Evolutionary conservation across 2,888 invertebrate genomes (phyloP).

Genomic region (Dione juno): DNA sequence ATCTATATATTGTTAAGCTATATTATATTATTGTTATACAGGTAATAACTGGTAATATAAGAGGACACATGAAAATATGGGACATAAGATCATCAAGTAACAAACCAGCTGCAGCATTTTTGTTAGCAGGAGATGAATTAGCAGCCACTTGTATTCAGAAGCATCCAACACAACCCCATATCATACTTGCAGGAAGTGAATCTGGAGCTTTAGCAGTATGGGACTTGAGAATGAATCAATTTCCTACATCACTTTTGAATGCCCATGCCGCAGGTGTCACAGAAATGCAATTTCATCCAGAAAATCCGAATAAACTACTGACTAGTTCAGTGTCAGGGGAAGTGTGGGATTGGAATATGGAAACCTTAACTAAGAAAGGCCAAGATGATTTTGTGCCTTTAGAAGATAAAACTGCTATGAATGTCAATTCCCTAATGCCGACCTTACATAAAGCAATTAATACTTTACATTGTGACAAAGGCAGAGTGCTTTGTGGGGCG

Average conservation of each 20-base stretch:
- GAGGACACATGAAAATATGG: slow-evolving; percentile 95
- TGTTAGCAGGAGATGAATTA: slow-evolving; percentile 88
- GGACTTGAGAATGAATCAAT: slow-evolving; percentile 93
- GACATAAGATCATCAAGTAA: slow-evolving; percentile 87
- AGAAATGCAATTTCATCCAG: slow-evolving; percentile 94
- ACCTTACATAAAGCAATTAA: slow-evolving; percentile 91
- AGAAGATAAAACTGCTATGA: slow-evolving; percentile 86
- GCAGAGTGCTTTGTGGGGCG: slow-evolving; percentile 90
- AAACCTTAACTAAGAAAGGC: slow-evolving; percentile 73
- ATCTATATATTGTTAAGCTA: neutral
- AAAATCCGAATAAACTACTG: slow-evolving; percentile 92
- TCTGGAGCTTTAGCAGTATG: slow-evolving; percentile 94
- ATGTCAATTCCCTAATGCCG: slow-evolving; percentile 89
- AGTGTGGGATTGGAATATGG: slow-evolving; percentile 95
- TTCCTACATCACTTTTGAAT: slow-evolving; percentile 91
- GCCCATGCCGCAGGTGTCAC: slow-evolving; percentile 90
- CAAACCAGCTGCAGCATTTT: slow-evolving; percentile 87
- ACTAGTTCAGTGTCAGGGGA: slow-evolving; percentile 92
- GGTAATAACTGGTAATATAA: slow-evolving; percentile 92
- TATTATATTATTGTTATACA: slow-evolving; percentile 55
- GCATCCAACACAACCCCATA: slow-evolving; percentile 95
- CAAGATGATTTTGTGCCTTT: slow-evolving; percentile 86
- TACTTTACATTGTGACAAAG: slow-evolving; percentile 89
- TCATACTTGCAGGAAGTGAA: slow-evolving; percentile 92
- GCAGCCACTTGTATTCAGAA: slow-evolving; percentile 90